Evolutionary conservation across 2,113 vertebrate genomes (phyloP), one percentile per base, ranked within the genome.

Genomic region (Pseudorectes ferrugineus): DNA sequence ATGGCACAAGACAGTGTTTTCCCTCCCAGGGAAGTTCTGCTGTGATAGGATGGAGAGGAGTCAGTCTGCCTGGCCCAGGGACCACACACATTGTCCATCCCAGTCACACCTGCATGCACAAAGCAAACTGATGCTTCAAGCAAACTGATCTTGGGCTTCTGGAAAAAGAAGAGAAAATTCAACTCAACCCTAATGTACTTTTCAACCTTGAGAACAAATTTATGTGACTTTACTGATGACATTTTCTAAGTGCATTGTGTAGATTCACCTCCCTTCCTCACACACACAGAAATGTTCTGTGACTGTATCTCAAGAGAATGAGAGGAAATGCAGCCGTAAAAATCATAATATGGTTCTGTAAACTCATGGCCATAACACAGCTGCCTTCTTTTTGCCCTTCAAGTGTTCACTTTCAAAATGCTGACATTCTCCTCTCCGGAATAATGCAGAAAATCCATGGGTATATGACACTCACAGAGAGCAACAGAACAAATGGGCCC

Each of bases 91-190:
- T 6, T 33, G 29, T 81, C 54, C 48, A 26, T 49, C 45, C 18
- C 17, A 73, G 68, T 23, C 66, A 65, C 35, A 88, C 8, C 49
- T 43, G 31, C 33, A n/a, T 2, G 3, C 67, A 62, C 26, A 83
- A n/a, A n/a, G n/a, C n/a, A n/a, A n/a, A n/a, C n/a, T n/a, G n/a
- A 3, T 46, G 42, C 54, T 57, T 73, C 78, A 65, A 38, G 58
- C 28, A 85, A 85, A 88, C 29, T 43, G 59, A 38, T 59, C 52
- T 55, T 46, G 61, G 49, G 46, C 49, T 88, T 92, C 46, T 70
- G 74, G 87, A 93, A 86, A 94, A 18, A 61, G 45, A 86, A 88
- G 28, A 78, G 57, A 48, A 96, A 92, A 67, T 70, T n/a, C 75
- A 87, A 81, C 43, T 51, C 4, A 3, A 36, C 22, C 52, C 23